A percentile compares a stretch with the other conserved stretches of the same genome.
Evolutionary conservation across 2,797 vertebrate genomes (phyloP).

Genomic region (Enteromius viviparus): DNA sequence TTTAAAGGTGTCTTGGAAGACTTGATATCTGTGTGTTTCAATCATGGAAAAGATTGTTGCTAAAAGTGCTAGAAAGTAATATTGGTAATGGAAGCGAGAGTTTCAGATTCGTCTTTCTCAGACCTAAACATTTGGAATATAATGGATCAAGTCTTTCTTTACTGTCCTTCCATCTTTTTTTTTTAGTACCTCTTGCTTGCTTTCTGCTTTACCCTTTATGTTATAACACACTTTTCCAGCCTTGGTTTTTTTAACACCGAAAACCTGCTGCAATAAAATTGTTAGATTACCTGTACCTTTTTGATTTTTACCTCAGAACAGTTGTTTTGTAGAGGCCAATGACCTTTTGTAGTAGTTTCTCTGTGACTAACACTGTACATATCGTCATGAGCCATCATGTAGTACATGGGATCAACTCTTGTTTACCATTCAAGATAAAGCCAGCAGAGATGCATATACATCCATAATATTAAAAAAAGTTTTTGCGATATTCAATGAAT

Average conservation of each 20-base stretch:
- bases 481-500: conserved; percentile 93
- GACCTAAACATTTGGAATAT: not conserved
- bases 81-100: not conserved
- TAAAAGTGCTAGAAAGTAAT: not conserved
- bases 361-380: conserved; percentile 38
- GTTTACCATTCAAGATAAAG: conserved; percentile 94
- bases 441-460: conserved; percentile 80
- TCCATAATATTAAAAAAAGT: conserved; percentile 63
- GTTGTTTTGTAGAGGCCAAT: not conserved
- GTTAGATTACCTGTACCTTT: not conserved
- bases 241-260: conserved; percentile 3
- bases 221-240: conserved; percentile 7
- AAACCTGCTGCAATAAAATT: conserved; percentile 35
- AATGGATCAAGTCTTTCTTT: not conserved
- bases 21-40: not conserved
- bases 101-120: not conserved
- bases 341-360: conserved; percentile 13
- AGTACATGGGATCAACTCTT: conserved; percentile 95
- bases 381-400: conserved; percentile 78
- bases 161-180: not conserved
- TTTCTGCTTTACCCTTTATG: conserved; percentile 72
- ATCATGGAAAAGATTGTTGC: not conserved
- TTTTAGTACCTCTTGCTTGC: conserved; percentile 55
- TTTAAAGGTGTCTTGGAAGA: not conserved
- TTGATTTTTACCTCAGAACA: conserved; percentile 8